Evolutionary conservation across 2,113 vertebrate species (phyloP).

Genomic region (Xiphophorus maculatus): DNA sequence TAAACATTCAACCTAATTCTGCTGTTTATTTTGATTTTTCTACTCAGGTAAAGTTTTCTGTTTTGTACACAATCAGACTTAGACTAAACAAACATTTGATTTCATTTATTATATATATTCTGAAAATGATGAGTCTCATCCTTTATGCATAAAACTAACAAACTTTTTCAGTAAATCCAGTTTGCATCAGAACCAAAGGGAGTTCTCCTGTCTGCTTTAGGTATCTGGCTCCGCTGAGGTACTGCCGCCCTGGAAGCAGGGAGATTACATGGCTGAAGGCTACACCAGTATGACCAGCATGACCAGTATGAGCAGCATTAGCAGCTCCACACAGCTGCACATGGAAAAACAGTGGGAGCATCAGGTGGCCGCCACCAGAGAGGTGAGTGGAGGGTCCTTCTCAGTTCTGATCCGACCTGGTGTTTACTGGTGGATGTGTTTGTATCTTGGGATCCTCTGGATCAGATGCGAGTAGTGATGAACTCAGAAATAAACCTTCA

Average conservation of each 20-base stretch:
- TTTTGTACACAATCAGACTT: too few relatives aligned
- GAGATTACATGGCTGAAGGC: slow-evolving; percentile 82
- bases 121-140: not conserved
- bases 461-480: too few relatives aligned
- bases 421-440: too few relatives aligned
- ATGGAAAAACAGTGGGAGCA: slow-evolving; percentile 86
- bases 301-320: slow-evolving; percentile 53
- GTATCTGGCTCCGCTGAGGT: slow-evolving; percentile 79
- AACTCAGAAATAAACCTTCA: too few relatives aligned
- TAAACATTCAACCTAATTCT: too few relatives aligned
- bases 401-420: not conserved
- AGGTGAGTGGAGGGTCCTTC: slow-evolving; percentile 66
- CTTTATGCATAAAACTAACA: not conserved
- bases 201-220: slow-evolving; percentile 21
- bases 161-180: not conserved
- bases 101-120: not conserved
- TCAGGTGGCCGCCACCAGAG: slow-evolving; percentile 71
- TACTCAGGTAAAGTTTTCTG: too few relatives aligned
- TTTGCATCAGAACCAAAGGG: not conserved
- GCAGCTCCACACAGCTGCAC: slow-evolving; percentile 80
- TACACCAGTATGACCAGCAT: slow-evolving; percentile 81
- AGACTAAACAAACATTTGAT: too few relatives aligned
- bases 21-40: too few relatives aligned
- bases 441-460: too few relatives aligned
- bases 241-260: slow-evolving; percentile 95